Evolutionary conservation across 2,888 invertebrate genomes (phyloP).

Genomic region (Willowsia nigromaculata): DNA sequence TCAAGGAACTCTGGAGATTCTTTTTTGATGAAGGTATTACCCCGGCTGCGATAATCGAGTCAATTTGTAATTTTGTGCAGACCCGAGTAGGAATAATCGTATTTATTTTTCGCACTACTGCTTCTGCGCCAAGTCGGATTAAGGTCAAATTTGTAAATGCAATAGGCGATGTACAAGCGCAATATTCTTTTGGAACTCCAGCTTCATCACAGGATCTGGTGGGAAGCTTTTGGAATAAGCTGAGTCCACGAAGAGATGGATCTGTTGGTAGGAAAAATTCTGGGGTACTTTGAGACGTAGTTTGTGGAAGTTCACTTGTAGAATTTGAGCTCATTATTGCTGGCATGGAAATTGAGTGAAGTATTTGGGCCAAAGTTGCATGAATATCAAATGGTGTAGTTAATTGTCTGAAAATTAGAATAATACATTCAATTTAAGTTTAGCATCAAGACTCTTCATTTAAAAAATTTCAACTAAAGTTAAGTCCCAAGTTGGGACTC

Average conservation of each 20-base stretch:
- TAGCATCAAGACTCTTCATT: background rate
- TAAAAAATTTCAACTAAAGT: no score
- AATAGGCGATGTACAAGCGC: constrained; percentile 64
- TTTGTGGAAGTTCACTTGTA: background rate
- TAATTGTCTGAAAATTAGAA: constrained; percentile 58
- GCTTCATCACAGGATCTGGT: constrained; percentile 66
- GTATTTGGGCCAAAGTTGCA: constrained; percentile 61
- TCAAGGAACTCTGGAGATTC: background rate
- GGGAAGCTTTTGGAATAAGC: constrained; percentile 63
- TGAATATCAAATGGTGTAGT: constrained; percentile 74
- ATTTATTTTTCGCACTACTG: constrained; percentile 65
- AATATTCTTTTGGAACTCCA: constrained; percentile 67
- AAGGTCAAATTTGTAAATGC: constrained; percentile 54
- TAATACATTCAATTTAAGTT: background rate
- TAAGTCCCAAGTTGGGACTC: background rate
- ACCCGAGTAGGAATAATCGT: constrained; percentile 39
- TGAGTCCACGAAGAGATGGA: constrained; percentile 33
- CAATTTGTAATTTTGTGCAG: constrained; percentile 50
- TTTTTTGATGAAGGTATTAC: no score
- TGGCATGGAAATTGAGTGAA: background rate
- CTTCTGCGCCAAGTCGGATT: constrained; percentile 39
- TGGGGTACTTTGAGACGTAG: background rate
- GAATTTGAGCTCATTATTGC: background rate
- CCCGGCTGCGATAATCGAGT: background rate
- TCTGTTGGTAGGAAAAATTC: background rate